Base-by-base conservation (phyloP, 1,140 invertebrate species). In the Drosophila athabasca region DNA sequence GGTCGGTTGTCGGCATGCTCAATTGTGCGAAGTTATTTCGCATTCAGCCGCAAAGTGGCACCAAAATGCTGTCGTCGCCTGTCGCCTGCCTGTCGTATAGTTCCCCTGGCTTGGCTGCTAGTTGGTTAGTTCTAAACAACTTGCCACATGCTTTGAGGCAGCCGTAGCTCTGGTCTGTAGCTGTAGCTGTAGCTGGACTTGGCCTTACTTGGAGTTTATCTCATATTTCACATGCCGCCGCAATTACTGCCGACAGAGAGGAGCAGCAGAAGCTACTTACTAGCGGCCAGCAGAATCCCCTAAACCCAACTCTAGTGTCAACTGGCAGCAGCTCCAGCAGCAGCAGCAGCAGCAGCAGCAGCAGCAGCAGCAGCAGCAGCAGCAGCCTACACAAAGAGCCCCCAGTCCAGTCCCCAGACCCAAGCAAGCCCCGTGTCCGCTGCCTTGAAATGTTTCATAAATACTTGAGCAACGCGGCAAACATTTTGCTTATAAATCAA, bases 401-500 rank as follows among this genome's bases (percentile, higher is more conserved):
- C 48, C 61, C 58, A 43, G n/a, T 29, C 43, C 46, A 64, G 55
- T 76, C 76, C 66, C 59, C 54, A 65, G 74, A 11, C 31, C 51
- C 66, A 50, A 58, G 74, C 22, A 24, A 39, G 35, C 11, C 11
- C 58, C 44, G 65, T 84, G 80, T 69, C 69, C 75, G 59, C 67
- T 79, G 76, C 64, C 83, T 88, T 83, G 79, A 87, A 87, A 88
- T 82, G 83, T 88, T 87, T 88, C 83, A 87, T 87, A 87, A 87
- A 87, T 87, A 87, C 83, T 88, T 66, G 62, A 57, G 69, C 62
- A 75, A 61, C 65, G 64, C 73, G 81, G 83, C 82, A 72, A 69
- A 71, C 82, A 82, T 87, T 88, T 88, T 82, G 83, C 83, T 88
- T 88, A 88, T 88, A 88, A 88, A 88, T 88, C 83, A 88, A 88